Conservation (phyloP, 2,797 vertebrate genomes). For the Melanotaenia parkinsoni region DNA sequence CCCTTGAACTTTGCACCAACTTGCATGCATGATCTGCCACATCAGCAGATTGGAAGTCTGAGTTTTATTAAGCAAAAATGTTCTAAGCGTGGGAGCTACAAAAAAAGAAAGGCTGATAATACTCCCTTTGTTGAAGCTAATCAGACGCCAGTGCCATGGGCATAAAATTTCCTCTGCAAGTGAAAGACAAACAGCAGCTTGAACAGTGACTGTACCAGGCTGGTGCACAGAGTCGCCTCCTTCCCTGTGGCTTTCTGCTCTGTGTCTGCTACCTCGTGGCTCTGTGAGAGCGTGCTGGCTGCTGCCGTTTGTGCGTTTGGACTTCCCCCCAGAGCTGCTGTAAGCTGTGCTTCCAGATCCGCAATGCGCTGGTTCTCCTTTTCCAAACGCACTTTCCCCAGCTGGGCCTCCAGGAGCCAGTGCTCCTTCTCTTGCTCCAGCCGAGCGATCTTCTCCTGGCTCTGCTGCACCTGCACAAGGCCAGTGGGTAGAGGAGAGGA, state of each 20-base stretch:
- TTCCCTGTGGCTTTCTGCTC: constrained; percentile 65
- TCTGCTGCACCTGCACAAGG: constrained; percentile 91
- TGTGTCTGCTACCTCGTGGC: constrained; percentile 76
- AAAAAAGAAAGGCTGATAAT: constrained; percentile 48
- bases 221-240: constrained; percentile 84
- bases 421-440: constrained; percentile 99
- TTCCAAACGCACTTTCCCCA: constrained; percentile 95
- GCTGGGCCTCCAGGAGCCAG: constrained; percentile 97
- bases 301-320: constrained; percentile 65
- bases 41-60: constrained; percentile 63
- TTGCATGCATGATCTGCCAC: constrained; percentile 54
- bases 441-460: constrained; percentile 95
- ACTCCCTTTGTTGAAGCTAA: constrained; percentile 63
- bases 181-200: constrained; percentile 33
- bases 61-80: constrained; percentile 54
- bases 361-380: constrained; percentile 91
- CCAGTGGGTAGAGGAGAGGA: constrained; percentile 22
- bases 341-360: constrained; percentile 85
- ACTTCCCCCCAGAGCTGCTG: constrained; percentile 67
- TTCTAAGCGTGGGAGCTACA: constrained; percentile 46
- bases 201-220: constrained; percentile 83
- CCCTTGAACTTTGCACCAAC: constrained; percentile 45
- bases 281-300: constrained; percentile 25
- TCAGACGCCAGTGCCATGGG: constrained; percentile 34
- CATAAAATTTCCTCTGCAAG: constrained; percentile 39